A percentile compares a stretch with the other conserved stretches of the same genome.
Evolutionary conservation across 1,140 invertebrate genomes (phyloP).

Genomic region (Bathynomus jamesi): DNA sequence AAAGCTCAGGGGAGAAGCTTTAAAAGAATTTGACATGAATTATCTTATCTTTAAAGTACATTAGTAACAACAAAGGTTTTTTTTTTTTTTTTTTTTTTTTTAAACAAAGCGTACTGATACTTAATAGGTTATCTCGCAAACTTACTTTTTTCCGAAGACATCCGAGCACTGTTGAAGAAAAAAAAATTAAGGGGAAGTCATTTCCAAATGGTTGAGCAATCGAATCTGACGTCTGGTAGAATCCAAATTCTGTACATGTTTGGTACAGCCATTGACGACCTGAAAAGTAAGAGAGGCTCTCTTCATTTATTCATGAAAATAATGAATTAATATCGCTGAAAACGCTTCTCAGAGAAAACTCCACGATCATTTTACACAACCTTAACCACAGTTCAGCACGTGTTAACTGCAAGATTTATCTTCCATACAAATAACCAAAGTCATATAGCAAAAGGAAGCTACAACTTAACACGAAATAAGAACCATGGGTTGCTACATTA

Average conservation of each 20-base stretch:
- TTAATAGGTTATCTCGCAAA: too few relatives aligned
- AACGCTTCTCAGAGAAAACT: too few relatives aligned
- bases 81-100: neutral
- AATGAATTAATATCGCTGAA: too few relatives aligned
- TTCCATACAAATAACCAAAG: too few relatives aligned
- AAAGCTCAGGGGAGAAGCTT: conserved; percentile 44
- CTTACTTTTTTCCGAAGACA: conserved; percentile 58
- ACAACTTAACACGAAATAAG: too few relatives aligned
- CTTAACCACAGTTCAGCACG: too few relatives aligned
- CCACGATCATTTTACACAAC: too few relatives aligned
- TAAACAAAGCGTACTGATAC: conserved; percentile 25
- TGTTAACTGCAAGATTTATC: too few relatives aligned
- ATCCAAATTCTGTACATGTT: conserved; percentile 91
- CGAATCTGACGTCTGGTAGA: conserved; percentile 78
- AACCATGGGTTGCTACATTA: too few relatives aligned
- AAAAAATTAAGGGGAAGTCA: conserved; percentile 69
- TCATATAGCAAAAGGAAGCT: too few relatives aligned
- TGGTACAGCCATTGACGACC: conserved; percentile 85
- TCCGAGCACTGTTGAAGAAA: conserved; percentile 71
- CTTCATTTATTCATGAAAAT: too few relatives aligned
- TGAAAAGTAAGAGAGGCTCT: too few relatives aligned
- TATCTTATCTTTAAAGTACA: neutral
- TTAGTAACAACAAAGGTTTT: neutral
- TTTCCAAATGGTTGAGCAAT: conserved; percentile 65
- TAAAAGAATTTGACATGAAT: conserved; percentile 16